Conservation (phyloP, 2,113 vertebrate genomes). For the Alethe diademata region DNA sequence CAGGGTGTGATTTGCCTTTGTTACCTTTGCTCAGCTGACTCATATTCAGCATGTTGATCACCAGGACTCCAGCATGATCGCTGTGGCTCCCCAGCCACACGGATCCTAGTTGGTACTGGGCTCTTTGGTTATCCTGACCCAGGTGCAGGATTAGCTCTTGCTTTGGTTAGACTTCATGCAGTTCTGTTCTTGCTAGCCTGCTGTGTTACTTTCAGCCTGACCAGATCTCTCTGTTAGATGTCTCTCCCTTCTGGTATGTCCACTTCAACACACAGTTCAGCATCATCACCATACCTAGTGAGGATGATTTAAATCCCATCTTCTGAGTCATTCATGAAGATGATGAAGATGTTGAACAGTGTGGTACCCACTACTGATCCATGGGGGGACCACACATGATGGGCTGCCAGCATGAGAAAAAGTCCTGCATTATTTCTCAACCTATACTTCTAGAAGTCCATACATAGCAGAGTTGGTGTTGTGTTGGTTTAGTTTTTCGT, state of each 20-base stretch:
- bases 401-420: background rate
- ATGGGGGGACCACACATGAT: background rate
- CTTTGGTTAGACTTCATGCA: background rate
- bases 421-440: background rate
- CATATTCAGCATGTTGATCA: background rate
- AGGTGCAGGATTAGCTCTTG: background rate
- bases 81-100: background rate
- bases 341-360: background rate
- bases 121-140: background rate
- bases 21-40: rapidly evolving
- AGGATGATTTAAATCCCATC: background rate
- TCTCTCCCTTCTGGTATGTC: background rate
- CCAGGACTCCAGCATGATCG: rapidly evolving
- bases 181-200: background rate
- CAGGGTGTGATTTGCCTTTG: background rate
- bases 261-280: background rate
- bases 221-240: background rate
- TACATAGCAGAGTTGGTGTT: background rate
- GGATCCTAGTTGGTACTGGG: rapidly evolving
- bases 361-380: too few relatives aligned
- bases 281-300: too few relatives aligned
- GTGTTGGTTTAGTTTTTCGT: background rate
- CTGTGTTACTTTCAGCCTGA: too few relatives aligned
- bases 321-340: background rate
- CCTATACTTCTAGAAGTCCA: background rate